These are phyloP conservation scores for Hoplostethus atlanticus DNA, from an alignment of 2,797 vertebrate species.

Conservation along the genomic window DNA sequence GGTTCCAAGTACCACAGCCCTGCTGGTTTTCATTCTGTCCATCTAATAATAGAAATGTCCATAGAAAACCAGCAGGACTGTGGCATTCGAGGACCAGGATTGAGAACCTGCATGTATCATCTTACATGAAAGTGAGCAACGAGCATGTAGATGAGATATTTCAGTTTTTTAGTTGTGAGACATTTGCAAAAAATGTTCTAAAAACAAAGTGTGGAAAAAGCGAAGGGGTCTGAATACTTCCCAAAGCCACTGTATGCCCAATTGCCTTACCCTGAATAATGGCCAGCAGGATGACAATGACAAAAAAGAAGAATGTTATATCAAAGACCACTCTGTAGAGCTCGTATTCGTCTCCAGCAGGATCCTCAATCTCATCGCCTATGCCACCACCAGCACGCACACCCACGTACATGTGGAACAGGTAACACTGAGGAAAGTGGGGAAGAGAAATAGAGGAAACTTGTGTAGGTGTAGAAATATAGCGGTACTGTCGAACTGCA, in stretches of 20 bases:
- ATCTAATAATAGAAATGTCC: too few species aligned
- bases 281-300: constrained; percentile 94
- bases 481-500: not conserved
- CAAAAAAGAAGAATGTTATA: constrained; percentile 97
- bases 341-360: constrained; percentile 93
- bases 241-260: not conserved
- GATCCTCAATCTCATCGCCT: constrained; percentile 95
- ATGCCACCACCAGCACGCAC: constrained; percentile 95
- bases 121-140: too few species aligned
- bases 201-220: too few species aligned
- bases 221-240: too few species aligned
- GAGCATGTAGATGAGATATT: too few species aligned
- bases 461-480: not conserved
- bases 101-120: too few species aligned
- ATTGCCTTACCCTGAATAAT: constrained; percentile 92
- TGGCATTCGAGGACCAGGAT: too few species aligned
- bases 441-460: not conserved
- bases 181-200: too few species aligned
- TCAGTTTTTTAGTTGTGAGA: too few species aligned
- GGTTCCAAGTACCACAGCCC: too few species aligned
- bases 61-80: too few species aligned
- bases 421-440: constrained; percentile 86
- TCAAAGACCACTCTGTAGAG: constrained; percentile 96
- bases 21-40: too few species aligned
- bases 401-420: constrained; percentile 97